Percentiles rank a stretch among this genome's conserved stretches.
Conservation (phyloP, 1,140 invertebrate species). For the Temnothorax curvispinosus region DNA sequence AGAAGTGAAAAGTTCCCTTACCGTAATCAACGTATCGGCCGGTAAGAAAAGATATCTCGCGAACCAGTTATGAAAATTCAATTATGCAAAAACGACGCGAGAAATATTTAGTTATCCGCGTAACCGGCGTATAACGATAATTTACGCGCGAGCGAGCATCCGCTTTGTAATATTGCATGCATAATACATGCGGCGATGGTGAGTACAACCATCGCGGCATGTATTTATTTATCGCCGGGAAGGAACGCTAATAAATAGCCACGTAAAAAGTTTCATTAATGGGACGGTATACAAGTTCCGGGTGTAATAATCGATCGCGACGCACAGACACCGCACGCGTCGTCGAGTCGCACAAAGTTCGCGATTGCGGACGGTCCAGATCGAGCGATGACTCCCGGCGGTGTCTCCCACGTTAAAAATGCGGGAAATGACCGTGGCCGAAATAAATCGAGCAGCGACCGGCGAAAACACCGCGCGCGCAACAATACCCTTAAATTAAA, state of each 20-base stretch:
- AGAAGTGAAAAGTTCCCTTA: no score
- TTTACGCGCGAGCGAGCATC: slow-evolving; percentile 26
- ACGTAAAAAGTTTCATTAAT: slow-evolving; percentile 54
- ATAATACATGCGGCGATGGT: slow-evolving; percentile 45
- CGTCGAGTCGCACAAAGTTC: background rate
- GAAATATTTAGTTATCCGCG: slow-evolving; percentile 48
- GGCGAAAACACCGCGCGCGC: slow-evolving; percentile 56
- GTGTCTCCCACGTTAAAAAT: slow-evolving; percentile 69
- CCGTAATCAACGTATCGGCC: background rate
- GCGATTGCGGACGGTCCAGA: background rate
- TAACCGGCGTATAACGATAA: slow-evolving; percentile 44
- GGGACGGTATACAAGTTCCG: slow-evolving; percentile 4
- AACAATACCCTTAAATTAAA: slow-evolving; percentile 82
- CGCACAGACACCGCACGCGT: background rate
- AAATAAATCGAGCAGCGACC: slow-evolving; percentile 58
- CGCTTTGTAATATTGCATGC: slow-evolving; percentile 45
- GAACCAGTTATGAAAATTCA: slow-evolving; percentile 59
- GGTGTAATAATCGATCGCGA: background rate
- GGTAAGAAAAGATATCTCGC: slow-evolving; percentile 9
- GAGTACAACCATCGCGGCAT: background rate
- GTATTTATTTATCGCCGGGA: slow-evolving; percentile 31
- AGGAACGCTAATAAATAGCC: slow-evolving; percentile 31
- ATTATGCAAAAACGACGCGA: slow-evolving; percentile 52
- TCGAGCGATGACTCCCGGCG: background rate
- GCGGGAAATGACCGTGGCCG: slow-evolving; percentile 54